A percentile compares a stretch with the other conserved stretches of the same genome.
Evolutionary conservation across 1,140 invertebrate genomes (phyloP).

Genomic region (Druon quercuslanigerum): DNA sequence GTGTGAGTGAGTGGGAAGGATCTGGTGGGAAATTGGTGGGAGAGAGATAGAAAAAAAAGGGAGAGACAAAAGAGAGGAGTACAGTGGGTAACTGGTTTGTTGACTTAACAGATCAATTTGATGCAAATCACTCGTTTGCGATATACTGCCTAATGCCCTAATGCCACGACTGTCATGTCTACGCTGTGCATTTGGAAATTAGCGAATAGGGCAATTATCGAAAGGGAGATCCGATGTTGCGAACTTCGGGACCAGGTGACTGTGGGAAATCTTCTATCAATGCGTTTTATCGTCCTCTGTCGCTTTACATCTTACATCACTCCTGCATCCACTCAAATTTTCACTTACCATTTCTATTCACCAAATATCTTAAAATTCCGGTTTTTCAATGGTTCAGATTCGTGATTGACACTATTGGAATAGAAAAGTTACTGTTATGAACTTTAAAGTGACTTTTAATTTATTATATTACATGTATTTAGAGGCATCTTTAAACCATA

Average conservation of each 20-base stretch:
- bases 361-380: not conserved
- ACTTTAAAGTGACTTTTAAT: too few species aligned
- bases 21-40: slow-evolving; percentile 34
- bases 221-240: slow-evolving; percentile 42
- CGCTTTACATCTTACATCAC: not conserved
- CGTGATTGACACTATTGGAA: too few species aligned
- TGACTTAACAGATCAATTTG: slow-evolving; percentile 73
- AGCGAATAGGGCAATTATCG: slow-evolving; percentile 57
- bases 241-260: slow-evolving; percentile 38
- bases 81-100: slow-evolving; percentile 57
- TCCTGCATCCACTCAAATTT: not conserved
- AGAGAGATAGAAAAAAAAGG: slow-evolving; percentile 29
- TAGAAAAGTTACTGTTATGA: too few species aligned
- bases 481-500: too few species aligned
- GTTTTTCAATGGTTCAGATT: not conserved
- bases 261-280: slow-evolving; percentile 52
- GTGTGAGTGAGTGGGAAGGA: slow-evolving; percentile 44
- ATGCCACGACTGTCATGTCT: slow-evolving; percentile 59
- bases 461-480: too few species aligned
- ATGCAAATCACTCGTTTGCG: slow-evolving; percentile 74
- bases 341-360: not conserved
- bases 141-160: slow-evolving; percentile 62
- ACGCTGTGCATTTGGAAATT: slow-evolving; percentile 53
- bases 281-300: slow-evolving; percentile 3
- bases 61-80: slow-evolving; percentile 45